Evolutionary conservation across 2,797 vertebrate species (phyloP).

Genomic region (Carapus acus): DNA sequence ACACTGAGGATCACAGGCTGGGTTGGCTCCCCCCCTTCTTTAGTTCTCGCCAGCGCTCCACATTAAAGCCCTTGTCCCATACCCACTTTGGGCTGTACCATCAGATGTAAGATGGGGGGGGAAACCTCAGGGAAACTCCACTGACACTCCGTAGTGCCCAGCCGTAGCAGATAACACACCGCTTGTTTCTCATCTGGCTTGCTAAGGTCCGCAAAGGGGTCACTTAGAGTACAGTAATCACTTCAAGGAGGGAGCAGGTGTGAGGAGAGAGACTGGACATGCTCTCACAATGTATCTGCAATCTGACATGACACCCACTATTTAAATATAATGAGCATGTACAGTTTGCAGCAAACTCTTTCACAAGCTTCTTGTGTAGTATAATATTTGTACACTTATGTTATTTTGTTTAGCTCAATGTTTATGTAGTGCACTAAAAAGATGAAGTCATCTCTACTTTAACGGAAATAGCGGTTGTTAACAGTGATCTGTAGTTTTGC

Average conservation of each 20-base stretch:
- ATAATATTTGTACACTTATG: constrained; percentile 57
- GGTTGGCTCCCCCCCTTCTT: constrained; percentile 51
- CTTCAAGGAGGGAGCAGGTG: constrained; percentile 48
- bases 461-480: constrained; percentile 49
- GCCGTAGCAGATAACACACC: constrained; percentile 10
- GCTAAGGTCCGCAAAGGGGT: constrained; percentile 55
- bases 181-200: constrained; percentile 31
- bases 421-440: constrained; percentile 75
- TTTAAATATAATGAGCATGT: constrained; percentile 68
- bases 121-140: constrained; percentile 76
- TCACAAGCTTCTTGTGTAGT: constrained; percentile 56
- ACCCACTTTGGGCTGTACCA: constrained; percentile 46
- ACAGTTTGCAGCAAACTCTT: constrained; percentile 61
- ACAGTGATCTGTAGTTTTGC: constrained; percentile 53
- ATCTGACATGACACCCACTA: constrained; percentile 58
- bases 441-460: constrained; percentile 56
- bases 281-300: constrained; percentile 52
- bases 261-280: constrained; percentile 48
- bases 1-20: constrained; percentile 64
- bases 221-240: constrained; percentile 45
- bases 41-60: constrained; percentile 52
- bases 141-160: constrained; percentile 57
- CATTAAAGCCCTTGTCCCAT: constrained; percentile 53
- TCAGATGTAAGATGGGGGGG: constrained; percentile 56
- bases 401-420: constrained; percentile 60